Percentiles rank a stretch among this genome's conserved stretches.
phyloP scores from a whole-genome alignment of 2,797 vertebrate genomes.

The Kryptolebias ocellatus region DNA sequence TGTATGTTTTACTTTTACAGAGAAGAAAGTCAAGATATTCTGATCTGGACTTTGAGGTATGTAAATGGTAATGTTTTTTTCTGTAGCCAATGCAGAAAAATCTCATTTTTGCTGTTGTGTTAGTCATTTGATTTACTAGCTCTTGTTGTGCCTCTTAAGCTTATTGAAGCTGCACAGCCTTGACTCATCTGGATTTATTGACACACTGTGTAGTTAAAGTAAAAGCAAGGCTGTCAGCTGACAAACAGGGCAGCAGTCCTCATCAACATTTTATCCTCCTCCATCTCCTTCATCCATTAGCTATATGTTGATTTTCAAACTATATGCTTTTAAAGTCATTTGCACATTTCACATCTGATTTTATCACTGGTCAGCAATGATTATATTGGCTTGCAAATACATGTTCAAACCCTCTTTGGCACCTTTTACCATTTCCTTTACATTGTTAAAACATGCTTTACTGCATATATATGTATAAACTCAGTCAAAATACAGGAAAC shows the following conservation, averaged over 20 bases:
- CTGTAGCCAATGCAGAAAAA: slow-evolving; percentile 57
- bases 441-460: slow-evolving; percentile 69
- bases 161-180: slow-evolving; percentile 80
- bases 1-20: slow-evolving; percentile 79
- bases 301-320: slow-evolving; percentile 79
- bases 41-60: slow-evolving; percentile 99
- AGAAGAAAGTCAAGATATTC: slow-evolving; percentile 99
- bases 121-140: slow-evolving; percentile 85
- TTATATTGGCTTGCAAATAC: slow-evolving; percentile 72
- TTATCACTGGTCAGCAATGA: slow-evolving; percentile 67
- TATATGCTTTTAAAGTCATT: slow-evolving; percentile 79
- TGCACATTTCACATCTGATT: slow-evolving; percentile 81
- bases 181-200: slow-evolving; percentile 77
- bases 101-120: slow-evolving; percentile 76
- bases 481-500: slow-evolving; percentile 75
- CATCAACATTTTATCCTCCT: slow-evolving; percentile 80
- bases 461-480: slow-evolving; percentile 70
- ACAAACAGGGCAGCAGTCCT: slow-evolving; percentile 80
- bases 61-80: slow-evolving; percentile 64
- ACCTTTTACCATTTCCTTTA: slow-evolving; percentile 67
- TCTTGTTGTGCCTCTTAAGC: slow-evolving; percentile 84
- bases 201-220: slow-evolving; percentile 77
- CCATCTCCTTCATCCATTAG: slow-evolving; percentile 82
- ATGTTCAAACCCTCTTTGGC: slow-evolving; percentile 56
- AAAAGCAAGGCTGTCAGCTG: slow-evolving; percentile 83